Base-by-base conservation (phyloP, 2,797 vertebrate genomes). In the Oceanodroma leucorhoa region DNA sequence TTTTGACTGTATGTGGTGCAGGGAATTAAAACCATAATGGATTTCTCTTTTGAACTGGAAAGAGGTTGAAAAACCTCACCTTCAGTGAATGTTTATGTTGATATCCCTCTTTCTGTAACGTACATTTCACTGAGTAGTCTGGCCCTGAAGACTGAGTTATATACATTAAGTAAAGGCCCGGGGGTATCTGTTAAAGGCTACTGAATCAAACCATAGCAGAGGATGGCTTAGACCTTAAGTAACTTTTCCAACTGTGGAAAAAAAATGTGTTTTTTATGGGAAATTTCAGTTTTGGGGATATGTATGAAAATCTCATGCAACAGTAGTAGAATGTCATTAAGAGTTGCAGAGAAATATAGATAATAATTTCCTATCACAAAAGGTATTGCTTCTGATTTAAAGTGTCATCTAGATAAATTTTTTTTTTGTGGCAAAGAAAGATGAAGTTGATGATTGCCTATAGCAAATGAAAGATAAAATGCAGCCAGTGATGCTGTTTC, bases 11-110 rank as follows among this genome's bases (percentile, higher is more conserved):
- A 30, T 83, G 18, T 58, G 64, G 73, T 71, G 34, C 77, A 91
- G 40, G 50, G 77, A 93, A 90, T 90, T 93, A 88, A 90, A 91
- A 75, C 57, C 61, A 17, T 90, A 94, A 96, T 94, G 82, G 61
- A 72, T 94, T 97, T 94, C 54, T 93, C 65, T 90, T 94, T 83
- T 84, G 87, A 89, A 91, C 61, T 89, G 71, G 84, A 87, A 94
- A 58, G 57, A 92, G 87, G 65, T 83, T 3, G 5, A 76, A 90
- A 89, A 86, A 12, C 18, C n/a, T 96, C 76, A 81, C 89, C 57
- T 92, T 88, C 57, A 38, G 38, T 80, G 58, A 67, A 36, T 77
- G 79, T 43, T 91, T 57, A 43, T 64, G 82, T 67, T 91, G 87
- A 72, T 89, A 78, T 62, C 24, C 7, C 18, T 93, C 67, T 85